phyloP scores from a whole-genome alignment of 2,113 vertebrate species.

The Synodontis membranacea region DNA sequence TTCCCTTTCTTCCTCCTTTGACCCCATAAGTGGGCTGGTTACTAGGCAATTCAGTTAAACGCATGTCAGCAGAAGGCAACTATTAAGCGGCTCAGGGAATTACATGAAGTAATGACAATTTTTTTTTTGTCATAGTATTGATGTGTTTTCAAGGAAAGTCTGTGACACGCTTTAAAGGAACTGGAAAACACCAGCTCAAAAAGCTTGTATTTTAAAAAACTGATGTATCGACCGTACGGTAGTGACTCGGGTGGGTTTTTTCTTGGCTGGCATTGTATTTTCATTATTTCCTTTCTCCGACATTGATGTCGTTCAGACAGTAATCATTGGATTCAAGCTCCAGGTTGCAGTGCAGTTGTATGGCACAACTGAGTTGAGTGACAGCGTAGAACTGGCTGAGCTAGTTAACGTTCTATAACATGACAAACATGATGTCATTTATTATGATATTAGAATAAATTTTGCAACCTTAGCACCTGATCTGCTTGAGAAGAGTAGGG shows the following conservation, averaged over 20 bases:
- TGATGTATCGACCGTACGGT: too few relatives aligned
- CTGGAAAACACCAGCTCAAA: background rate
- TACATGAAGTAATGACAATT: too few relatives aligned
- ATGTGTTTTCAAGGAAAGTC: background rate
- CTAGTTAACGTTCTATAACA: background rate
- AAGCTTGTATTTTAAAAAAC: too few relatives aligned
- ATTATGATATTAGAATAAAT: background rate
- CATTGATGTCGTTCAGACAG: background rate
- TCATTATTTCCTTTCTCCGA: background rate
- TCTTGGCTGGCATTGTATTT: background rate
- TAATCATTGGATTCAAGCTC: background rate
- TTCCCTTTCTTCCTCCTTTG: conserved; percentile 25
- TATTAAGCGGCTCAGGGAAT: background rate
- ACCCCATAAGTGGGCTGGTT: conserved; percentile 2
- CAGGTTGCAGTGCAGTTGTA: too few relatives aligned
- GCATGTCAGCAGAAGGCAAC: background rate
- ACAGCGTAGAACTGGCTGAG: background rate
- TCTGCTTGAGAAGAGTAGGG: background rate
- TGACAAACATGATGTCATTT: background rate
- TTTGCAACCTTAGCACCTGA: background rate
- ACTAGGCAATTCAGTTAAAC: conserved; percentile 1
- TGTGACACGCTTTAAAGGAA: background rate
- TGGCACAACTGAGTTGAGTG: background rate
- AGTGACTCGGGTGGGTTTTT: background rate
- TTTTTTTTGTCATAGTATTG: background rate